phyloP scores from a whole-genome alignment of 2,888 invertebrate species.

The Drosophila affinis region DNA sequence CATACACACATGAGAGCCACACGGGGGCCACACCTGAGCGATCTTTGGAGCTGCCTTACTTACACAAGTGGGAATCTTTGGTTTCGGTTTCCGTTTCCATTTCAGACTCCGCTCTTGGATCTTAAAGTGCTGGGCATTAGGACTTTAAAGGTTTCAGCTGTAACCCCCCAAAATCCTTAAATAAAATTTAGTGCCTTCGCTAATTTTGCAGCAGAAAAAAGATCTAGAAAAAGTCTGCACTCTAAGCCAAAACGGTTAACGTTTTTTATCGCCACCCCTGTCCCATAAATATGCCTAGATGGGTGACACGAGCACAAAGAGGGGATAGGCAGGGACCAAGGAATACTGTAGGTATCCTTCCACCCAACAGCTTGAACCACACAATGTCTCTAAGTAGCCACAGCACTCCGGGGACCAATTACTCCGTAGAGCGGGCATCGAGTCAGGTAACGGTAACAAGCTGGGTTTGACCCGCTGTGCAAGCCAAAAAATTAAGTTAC shows the following conservation, averaged over 20 bases:
- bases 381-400: constrained; percentile 76
- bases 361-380: constrained; percentile 41
- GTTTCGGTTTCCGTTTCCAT: constrained; percentile 27
- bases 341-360: neutral
- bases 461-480: constrained; percentile 53
- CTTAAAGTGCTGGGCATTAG: constrained; percentile 52
- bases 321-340: neutral
- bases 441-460: constrained; percentile 71
- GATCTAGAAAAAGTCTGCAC: constrained; percentile 3
- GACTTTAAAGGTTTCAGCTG: constrained; percentile 57
- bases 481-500: constrained; percentile 71
- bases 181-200: constrained; percentile 61
- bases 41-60: constrained; percentile 33
- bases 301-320: constrained; percentile 43
- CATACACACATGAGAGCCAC: too few species aligned
- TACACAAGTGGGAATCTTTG: constrained; percentile 33
- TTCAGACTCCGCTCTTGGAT: constrained; percentile 4
- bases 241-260: constrained; percentile 62
- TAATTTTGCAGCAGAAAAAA: constrained; percentile 52
- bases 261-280: constrained; percentile 66
- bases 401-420: constrained; percentile 73
- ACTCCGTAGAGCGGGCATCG: constrained; percentile 49
- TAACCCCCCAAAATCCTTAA: constrained; percentile 38
- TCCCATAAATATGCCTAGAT: constrained; percentile 71
- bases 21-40: constrained; percentile 54